A percentile compares a stretch with the other conserved stretches of the same genome.
Evolutionary conservation across 92 coral and sea anemone species (phyloP).

Genomic region (Heteractis magnifica): DNA sequence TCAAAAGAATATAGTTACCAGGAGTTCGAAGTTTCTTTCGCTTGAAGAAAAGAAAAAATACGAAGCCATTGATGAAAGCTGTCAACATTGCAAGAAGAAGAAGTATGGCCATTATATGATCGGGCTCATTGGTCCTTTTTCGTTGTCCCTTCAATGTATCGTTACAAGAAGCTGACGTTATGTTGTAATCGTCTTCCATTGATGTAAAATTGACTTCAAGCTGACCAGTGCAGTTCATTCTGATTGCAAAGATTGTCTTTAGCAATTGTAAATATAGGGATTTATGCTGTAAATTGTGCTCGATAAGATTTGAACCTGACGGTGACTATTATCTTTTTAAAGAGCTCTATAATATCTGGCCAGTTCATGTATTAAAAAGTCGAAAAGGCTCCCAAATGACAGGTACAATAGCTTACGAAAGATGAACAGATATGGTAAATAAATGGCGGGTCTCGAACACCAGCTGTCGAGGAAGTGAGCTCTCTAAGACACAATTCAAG

Average conservation of each 20-base stretch:
- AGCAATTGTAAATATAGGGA: too few relatives aligned
- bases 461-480: too few relatives aligned
- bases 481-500: too few relatives aligned
- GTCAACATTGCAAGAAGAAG: slow-evolving; percentile 35
- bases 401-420: too few relatives aligned
- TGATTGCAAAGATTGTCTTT: not conserved
- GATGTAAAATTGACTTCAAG: not conserved
- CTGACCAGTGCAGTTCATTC: not conserved
- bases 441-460: too few relatives aligned
- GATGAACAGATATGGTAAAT: too few relatives aligned
- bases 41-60: slow-evolving; percentile 36
- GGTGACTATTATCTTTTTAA: too few relatives aligned
- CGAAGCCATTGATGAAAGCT: slow-evolving; percentile 47
- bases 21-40: slow-evolving; percentile 41
- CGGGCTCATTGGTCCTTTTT: not conserved
- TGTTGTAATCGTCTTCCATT: not conserved
- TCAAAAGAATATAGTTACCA: slow-evolving; percentile 47
- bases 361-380: too few relatives aligned
- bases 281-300: too few relatives aligned
- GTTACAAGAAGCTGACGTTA: not conserved
- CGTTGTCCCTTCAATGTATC: not conserved
- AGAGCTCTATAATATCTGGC: too few relatives aligned
- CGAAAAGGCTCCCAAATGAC: too few relatives aligned
- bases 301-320: too few relatives aligned
- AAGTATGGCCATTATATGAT: not conserved